These are phyloP conservation scores for Flexamia atlantica DNA, from an alignment of 2,888 invertebrate species.

Conservation along the genomic window DNA sequence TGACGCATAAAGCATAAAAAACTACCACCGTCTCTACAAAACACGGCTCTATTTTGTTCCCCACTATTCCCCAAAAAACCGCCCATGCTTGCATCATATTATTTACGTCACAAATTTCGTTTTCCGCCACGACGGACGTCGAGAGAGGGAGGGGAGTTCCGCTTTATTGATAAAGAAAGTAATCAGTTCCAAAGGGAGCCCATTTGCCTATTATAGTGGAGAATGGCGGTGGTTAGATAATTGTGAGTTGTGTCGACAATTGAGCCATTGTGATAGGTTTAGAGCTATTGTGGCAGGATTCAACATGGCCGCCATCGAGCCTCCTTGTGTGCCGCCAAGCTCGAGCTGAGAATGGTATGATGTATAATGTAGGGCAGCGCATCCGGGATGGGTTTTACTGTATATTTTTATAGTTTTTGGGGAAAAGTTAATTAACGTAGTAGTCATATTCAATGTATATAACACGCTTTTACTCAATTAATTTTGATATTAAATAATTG, in stretches of 20 bases:
- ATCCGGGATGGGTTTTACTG: no score
- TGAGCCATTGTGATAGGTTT: constrained; percentile 42
- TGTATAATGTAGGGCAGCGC: no score
- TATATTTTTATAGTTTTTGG: no score
- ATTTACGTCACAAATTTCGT: constrained; percentile 6
- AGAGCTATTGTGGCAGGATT: constrained; percentile 9
- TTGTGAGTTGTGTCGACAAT: constrained; percentile 45
- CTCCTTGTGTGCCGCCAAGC: background rate
- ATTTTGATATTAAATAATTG: no score
- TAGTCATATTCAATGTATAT: no score
- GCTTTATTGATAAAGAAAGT: constrained; percentile 37
- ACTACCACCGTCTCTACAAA: no score
- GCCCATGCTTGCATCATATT: background rate
- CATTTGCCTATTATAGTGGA: constrained; percentile 36
- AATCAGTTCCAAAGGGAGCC: constrained; percentile 40
- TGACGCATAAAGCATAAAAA: no score
- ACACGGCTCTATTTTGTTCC: no score
- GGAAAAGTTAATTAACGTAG: no score
- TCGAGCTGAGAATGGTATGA: no score
- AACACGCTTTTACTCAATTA: no score
- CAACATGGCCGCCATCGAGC: constrained; percentile 21
- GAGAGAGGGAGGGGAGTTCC: constrained; percentile 25
- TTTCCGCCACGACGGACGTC: background rate
- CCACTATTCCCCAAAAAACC: background rate
- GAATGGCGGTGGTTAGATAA: constrained; percentile 35